Conservation (phyloP, 2,113 vertebrate genomes). For the Ia io region DNA sequence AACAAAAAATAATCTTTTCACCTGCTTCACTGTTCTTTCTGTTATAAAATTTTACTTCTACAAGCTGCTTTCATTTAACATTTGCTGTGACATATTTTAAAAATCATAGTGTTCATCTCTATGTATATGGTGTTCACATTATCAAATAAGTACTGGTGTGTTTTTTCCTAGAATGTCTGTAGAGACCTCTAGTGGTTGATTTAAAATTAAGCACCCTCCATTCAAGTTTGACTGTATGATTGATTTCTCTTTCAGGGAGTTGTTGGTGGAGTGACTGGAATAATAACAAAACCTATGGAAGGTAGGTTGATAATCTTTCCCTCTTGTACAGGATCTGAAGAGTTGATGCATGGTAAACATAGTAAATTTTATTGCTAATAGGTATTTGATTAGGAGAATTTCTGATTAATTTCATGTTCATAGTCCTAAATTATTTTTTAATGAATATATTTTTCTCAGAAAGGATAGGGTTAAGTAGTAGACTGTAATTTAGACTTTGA, state of each 20-base stretch:
- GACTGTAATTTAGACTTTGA: neutral
- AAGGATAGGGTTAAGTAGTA: neutral
- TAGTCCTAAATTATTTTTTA: neutral
- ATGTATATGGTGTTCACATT: neutral
- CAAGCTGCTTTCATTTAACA: neutral
- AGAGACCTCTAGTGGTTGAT: slow-evolving; percentile 39
- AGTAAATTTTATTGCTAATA: neutral
- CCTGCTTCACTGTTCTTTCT: neutral
- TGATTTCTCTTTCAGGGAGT: slow-evolving; percentile 88
- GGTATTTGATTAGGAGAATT: neutral
- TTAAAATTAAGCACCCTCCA: neutral
- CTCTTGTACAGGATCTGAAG: neutral
- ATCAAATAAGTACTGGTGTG: neutral
- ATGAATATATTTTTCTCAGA: neutral
- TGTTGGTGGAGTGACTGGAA: slow-evolving; percentile 94
- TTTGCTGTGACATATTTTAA: neutral
- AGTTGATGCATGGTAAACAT: neutral
- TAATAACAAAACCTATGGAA: slow-evolving; percentile 97
- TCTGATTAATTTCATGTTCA: neutral
- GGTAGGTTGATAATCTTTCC: slow-evolving; percentile 81
- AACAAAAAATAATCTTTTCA: neutral
- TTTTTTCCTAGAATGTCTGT: neutral
- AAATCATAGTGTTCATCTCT: neutral
- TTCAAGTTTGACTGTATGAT: neutral
- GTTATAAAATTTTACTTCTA: neutral